Conservation (phyloP, 2,888 invertebrate genomes). For the Eupithecia tripunctaria region DNA sequence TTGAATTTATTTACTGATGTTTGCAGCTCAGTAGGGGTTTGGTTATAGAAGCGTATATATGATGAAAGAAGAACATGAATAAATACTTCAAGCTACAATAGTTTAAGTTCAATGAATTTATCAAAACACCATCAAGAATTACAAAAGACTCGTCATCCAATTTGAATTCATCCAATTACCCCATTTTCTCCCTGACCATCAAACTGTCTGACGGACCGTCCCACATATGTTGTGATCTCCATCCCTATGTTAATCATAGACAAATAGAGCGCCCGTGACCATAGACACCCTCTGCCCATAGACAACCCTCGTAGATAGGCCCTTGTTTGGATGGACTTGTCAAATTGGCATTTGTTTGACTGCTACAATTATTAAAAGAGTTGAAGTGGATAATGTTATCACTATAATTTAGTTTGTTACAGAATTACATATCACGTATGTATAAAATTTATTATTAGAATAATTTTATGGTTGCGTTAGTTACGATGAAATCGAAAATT, state of each 20-base stretch:
- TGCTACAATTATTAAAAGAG: neutral
- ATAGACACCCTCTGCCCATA: slow-evolving; percentile 21
- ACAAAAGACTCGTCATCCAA: slow-evolving; percentile 2
- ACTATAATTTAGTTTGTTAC: neutral
- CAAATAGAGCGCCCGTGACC: slow-evolving; percentile 24
- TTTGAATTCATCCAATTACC: slow-evolving; percentile 17
- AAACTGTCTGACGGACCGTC: slow-evolving; percentile 22
- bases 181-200: slow-evolving; percentile 1
- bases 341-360: slow-evolving; percentile 37
- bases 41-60: too few relatives aligned
- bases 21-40: too few relatives aligned
- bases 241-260: slow-evolving; percentile 24
- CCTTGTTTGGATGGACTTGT: slow-evolving; percentile 47
- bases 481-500: neutral
- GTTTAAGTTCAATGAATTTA: too few relatives aligned
- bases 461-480: neutral
- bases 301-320: slow-evolving; percentile 36
- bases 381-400: too few relatives aligned
- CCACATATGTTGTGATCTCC: slow-evolving; percentile 24
- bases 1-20: too few relatives aligned
- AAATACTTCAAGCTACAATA: too few relatives aligned
- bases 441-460: neutral
- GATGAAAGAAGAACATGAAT: too few relatives aligned
- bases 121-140: neutral
- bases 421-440: too few relatives aligned